These are phyloP conservation scores for Ochlodes sylvanus DNA, from an alignment of 2,888 invertebrate species.

Conservation along the genomic window DNA sequence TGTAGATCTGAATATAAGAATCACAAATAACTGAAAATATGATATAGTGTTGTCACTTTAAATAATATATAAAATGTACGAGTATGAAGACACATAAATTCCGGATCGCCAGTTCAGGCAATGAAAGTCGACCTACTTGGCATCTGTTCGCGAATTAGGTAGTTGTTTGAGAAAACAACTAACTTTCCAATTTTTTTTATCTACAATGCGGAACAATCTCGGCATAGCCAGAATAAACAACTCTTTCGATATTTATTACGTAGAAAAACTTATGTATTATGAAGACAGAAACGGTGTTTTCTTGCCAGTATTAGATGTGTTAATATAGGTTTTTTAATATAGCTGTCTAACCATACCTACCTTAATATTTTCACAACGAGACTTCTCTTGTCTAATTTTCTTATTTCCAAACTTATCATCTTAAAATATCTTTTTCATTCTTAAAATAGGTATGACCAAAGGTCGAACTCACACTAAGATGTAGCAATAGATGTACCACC, in stretches of 20 bases:
- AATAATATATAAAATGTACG: background rate
- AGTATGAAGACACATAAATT: conserved; percentile 17
- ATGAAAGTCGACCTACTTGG: conserved; percentile 38
- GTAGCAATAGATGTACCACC: too few species aligned
- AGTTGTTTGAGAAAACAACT: conserved; percentile 37
- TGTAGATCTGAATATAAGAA: background rate
- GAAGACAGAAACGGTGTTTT: conserved; percentile 24
- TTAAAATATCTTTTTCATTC: too few species aligned
- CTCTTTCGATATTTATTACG: conserved; percentile 27
- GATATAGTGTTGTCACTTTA: background rate
- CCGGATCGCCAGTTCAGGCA: conserved; percentile 28
- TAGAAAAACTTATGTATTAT: conserved; percentile 29
- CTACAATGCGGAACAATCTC: conserved; percentile 23
- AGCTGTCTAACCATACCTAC: too few species aligned
- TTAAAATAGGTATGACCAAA: too few species aligned
- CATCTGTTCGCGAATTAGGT: conserved; percentile 35
- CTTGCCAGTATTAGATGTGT: conserved; percentile 7
- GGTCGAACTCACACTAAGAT: too few species aligned
- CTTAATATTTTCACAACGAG: too few species aligned
- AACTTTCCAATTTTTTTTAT: conserved; percentile 27
- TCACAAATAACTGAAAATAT: background rate
- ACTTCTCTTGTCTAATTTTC: too few species aligned
- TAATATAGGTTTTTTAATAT: too few species aligned
- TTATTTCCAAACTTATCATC: too few species aligned
- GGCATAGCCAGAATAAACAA: conserved; percentile 30